Evolutionary conservation across 2,888 invertebrate species (phyloP).

Genomic region (Nemoura dubitans): DNA sequence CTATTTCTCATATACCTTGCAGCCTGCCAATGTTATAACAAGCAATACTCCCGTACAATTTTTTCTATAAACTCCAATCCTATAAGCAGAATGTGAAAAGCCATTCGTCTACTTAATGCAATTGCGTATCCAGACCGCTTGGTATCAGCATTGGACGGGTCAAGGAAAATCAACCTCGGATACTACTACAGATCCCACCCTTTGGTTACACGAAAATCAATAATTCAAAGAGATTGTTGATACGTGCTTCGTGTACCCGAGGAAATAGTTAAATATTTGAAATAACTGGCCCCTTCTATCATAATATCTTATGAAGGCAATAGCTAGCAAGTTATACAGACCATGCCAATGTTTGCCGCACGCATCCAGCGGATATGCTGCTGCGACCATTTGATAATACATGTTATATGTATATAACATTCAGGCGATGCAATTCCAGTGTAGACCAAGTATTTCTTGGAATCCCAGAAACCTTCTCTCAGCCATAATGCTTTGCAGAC

Average conservation of each 20-base stretch:
- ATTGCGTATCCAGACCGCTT: no score
- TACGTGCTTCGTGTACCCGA: neutral
- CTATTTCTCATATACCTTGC: no score
- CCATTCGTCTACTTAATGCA: no score
- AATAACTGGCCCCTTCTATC: neutral
- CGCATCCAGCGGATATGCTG: neutral
- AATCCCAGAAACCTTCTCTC: neutral
- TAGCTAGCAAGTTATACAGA: neutral
- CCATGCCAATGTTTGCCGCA: neutral
- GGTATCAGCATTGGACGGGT: neutral
- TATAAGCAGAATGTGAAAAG: no score
- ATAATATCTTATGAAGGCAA: conserved; percentile 19
- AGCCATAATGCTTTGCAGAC: neutral
- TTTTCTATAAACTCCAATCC: no score
- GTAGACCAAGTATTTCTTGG: neutral
- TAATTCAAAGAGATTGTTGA: neutral
- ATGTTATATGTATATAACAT: no score
- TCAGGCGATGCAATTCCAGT: neutral
- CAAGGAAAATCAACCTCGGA: neutral
- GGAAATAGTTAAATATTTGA: neutral
- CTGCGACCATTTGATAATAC: no score
- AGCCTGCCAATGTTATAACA: no score
- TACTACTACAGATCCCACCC: neutral
- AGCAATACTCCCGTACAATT: no score
- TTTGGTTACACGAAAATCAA: neutral